Conservation (phyloP, 2,113 vertebrate species). For the Bos taurus region DNA sequence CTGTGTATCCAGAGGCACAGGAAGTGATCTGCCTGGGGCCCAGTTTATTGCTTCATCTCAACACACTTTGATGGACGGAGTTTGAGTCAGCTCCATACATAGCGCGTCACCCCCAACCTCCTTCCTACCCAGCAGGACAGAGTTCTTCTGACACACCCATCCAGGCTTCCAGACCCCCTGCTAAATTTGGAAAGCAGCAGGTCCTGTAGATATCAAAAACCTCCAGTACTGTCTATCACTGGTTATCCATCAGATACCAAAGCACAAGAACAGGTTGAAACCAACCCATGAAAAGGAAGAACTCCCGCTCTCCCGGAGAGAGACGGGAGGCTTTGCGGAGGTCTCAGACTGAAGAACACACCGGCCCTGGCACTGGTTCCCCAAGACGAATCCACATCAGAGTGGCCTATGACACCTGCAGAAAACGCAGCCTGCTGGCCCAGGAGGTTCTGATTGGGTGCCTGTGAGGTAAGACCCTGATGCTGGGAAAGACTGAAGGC, state of each 20-base stretch:
- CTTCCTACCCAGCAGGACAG: slow-evolving; percentile 1
- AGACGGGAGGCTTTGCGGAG: neutral
- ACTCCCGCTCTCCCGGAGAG: neutral
- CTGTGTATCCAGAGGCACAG: slow-evolving; percentile 49
- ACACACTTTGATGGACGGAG: neutral
- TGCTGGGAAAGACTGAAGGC: neutral
- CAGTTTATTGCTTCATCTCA: neutral
- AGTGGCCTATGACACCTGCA: neutral
- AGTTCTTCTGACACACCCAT: neutral
- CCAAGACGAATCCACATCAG: neutral
- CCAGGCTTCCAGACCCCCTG: neutral
- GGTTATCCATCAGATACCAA: neutral
- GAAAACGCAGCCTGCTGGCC: neutral
- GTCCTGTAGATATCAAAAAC: slow-evolving; percentile 29
- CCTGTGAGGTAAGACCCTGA: neutral
- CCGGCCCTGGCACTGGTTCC: neutral
- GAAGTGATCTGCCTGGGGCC: slow-evolving; percentile 56
- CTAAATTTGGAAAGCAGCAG: slow-evolving; percentile 52
- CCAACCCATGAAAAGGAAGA: neutral
- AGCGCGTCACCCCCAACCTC: neutral
- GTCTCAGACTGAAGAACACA: neutral
- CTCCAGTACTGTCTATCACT: neutral
- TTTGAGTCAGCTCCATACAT: slow-evolving; percentile 20
- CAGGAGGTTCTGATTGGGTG: neutral
- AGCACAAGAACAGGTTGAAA: neutral